Percentiles rank a stretch among this genome's conserved stretches.
phyloP scores from a whole-genome alignment of 2,888 invertebrate genomes.

The Phytoseiulus persimilis region DNA sequence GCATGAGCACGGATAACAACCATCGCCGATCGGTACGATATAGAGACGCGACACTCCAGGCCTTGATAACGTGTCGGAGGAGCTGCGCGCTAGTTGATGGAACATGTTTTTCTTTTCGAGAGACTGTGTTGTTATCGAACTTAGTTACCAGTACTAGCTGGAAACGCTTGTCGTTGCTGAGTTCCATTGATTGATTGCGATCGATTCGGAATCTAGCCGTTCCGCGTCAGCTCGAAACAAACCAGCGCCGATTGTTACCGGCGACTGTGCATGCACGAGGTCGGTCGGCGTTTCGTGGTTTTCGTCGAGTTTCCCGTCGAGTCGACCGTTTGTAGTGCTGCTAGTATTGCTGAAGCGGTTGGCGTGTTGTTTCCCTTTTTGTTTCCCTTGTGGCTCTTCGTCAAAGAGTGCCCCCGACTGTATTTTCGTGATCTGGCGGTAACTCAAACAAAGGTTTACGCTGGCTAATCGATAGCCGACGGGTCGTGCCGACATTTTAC shows the following conservation, averaged over 20 bases:
- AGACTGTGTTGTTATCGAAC: no score
- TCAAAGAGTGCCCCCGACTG: neutral
- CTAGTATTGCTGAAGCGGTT: neutral
- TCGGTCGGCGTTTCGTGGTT: neutral
- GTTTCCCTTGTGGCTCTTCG: neutral
- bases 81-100: no score
- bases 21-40: neutral
- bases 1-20: neutral
- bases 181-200: no score
- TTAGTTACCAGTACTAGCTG: no score
- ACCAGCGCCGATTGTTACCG: neutral
- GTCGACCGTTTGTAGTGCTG: neutral
- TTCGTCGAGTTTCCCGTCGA: neutral
- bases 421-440: neutral
- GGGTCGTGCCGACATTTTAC: neutral
- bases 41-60: no score
- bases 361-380: neutral
- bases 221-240: no score
- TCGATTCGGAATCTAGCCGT: no score
- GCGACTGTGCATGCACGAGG: neutral
- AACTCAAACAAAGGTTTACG: conserved; percentile 5
- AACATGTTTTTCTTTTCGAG: no score
- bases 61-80: no score
- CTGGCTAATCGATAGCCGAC: neutral
- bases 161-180: no score